A percentile compares a stretch with the other conserved stretches of the same genome.
These are phyloP conservation scores for Sceloporus tristichus DNA, from an alignment of 2,113 vertebrate species.

Conservation along the genomic window DNA sequence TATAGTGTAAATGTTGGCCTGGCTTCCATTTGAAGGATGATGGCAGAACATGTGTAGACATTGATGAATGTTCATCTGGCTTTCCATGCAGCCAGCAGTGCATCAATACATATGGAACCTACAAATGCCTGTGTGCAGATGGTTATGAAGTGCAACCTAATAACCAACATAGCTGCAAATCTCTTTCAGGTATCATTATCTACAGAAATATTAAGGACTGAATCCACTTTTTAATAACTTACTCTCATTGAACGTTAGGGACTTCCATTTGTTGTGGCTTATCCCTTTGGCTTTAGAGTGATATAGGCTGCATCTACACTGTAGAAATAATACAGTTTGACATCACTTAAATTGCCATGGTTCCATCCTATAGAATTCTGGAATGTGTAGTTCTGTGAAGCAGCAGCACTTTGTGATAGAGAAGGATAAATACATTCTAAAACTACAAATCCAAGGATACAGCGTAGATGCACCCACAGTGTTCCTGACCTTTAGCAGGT, in stretches of 20 bases:
- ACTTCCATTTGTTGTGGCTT: not conserved
- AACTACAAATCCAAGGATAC: no score
- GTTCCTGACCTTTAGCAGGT: not conserved
- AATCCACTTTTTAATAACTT: not conserved
- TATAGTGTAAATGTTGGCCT: conserved; percentile 97
- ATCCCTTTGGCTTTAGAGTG: no score
- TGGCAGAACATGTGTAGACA: conserved; percentile 93
- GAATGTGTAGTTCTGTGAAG: no score
- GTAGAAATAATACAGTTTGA: no score
- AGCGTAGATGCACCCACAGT: no score
- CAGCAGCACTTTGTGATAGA: no score
- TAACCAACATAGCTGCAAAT: conserved; percentile 91
- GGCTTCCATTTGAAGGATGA: conserved; percentile 96
- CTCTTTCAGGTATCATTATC: conserved; percentile 88
- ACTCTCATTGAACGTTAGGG: not conserved
- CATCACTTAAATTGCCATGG: no score
- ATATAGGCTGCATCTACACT: no score
- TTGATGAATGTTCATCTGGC: conserved; percentile 92
- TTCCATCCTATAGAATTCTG: no score
- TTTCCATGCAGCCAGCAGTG: conserved; percentile 98
- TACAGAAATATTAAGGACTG: not conserved
- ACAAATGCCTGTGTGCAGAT: conserved; percentile 92
- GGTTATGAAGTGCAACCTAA: conserved; percentile 91
- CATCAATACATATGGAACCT: conserved; percentile 96
- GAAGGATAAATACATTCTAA: no score